These are phyloP conservation scores for Drusus annulatus DNA, from an alignment of 1,140 invertebrate genomes.

Conservation along the genomic window DNA sequence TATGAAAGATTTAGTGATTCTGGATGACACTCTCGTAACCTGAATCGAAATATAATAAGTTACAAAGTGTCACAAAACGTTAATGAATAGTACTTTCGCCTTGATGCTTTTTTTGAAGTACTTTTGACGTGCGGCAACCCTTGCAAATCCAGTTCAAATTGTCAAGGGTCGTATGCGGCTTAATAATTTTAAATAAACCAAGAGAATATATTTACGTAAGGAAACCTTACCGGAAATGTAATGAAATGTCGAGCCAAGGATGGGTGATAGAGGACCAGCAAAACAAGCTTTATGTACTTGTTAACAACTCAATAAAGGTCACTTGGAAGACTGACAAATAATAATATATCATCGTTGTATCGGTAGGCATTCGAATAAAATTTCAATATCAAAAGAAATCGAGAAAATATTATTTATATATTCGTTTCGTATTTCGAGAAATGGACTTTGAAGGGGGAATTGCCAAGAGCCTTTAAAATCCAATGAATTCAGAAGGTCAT, in stretches of 20 bases:
- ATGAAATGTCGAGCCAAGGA: background rate
- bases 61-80: too few species aligned
- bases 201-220: background rate
- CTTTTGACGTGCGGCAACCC: background rate
- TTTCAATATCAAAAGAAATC: conserved; percentile 8
- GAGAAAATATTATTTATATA: background rate
- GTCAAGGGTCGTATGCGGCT: background rate
- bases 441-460: too few species aligned
- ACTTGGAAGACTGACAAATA: conserved; percentile 6
- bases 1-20: too few species aligned
- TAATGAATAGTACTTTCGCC: too few species aligned
- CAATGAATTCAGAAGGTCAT: too few species aligned
- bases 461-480: too few species aligned
- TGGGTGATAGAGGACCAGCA: background rate
- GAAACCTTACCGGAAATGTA: too few species aligned
- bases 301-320: too few species aligned
- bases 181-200: conserved; percentile 1
- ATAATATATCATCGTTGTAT: conserved; percentile 7
- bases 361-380: background rate
- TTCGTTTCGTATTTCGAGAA: too few species aligned
- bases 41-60: too few species aligned
- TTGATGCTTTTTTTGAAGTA: background rate
- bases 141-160: background rate
- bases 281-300: too few species aligned
- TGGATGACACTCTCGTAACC: too few species aligned